A percentile compares a stretch with the other conserved stretches of the same genome.
Evolutionary conservation across 2,797 vertebrate genomes (phyloP).

Genomic region (Hylomyscus alleni): DNA sequence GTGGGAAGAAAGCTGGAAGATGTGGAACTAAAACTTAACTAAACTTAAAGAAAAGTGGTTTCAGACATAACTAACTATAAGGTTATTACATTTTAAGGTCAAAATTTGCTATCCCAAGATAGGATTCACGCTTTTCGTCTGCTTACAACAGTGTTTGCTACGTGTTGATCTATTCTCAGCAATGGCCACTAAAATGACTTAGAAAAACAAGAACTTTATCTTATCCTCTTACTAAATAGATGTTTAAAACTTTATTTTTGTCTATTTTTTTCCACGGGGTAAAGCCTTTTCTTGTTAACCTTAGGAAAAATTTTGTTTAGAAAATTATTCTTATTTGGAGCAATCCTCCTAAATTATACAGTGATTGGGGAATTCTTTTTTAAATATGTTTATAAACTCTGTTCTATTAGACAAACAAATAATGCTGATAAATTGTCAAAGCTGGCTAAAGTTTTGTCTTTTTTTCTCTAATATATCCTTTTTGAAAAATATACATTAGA

Average conservation of each 20-base stretch:
- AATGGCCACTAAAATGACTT: neutral
- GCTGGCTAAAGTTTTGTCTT: neutral
- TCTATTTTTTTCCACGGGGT: neutral
- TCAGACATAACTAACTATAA: neutral
- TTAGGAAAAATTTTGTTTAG: neutral
- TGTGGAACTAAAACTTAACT: neutral
- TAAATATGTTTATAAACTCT: neutral
- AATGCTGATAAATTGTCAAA: neutral
- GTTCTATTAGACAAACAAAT: neutral
- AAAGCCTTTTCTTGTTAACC: neutral
- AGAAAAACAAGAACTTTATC: neutral
- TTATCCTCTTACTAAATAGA: neutral
- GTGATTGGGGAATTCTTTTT: neutral
- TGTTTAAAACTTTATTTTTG: neutral
- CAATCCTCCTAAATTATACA: neutral
- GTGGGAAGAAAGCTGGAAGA: neutral
- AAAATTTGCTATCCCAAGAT: neutral
- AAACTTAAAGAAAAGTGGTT: neutral
- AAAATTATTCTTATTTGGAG: neutral
- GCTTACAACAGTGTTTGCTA: neutral
- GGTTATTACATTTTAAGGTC: neutral
- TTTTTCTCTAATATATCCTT: neutral
- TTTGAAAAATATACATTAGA: neutral
- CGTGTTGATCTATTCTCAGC: neutral
- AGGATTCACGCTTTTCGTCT: neutral